Base-by-base conservation (phyloP, 2,113 vertebrate species). In the Lota lota region DNA sequence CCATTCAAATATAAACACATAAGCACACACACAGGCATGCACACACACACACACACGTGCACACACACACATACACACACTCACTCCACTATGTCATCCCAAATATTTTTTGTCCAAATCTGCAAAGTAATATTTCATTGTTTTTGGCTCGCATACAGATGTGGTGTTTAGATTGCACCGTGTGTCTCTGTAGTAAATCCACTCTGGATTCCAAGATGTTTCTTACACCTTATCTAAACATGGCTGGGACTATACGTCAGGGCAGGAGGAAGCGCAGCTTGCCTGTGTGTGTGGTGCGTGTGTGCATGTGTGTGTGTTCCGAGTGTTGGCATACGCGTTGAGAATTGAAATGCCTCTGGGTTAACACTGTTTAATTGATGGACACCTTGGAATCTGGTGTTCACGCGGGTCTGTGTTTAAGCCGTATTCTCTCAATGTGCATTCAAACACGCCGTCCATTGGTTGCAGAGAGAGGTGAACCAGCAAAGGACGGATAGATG, bases 11-110 rank as follows among this genome's bases (percentile, higher is more conserved):
- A 66, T 16, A 68, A 16, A n/a, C 61, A 66, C 36, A 66, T 15
- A 64, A 1, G 16, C 61, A 18, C 22, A 62, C 24, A n/a, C 61
- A 28, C 24, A 33, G 7, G 24, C 40, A 47, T 47, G 40, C 40
- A 47, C 36, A 50, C 36, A 50, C n/a, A 64, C 14, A 47, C 11
- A 47, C 40, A 47, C 7, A 64, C 22, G 54, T 1, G 1, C 61
- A 3, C 10, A 19, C 61, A 36, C 19, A 24, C 59, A 73, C 18
- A 69, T 56, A 61, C 56, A 68, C 40, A 47, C 40, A 47, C 11
- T 47, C 40, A 47, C 40, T 47, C 40, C 40, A n/a, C 61, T 22
- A 7, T 69, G 40, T 72, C 22, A 61, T 50, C 28, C 28, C 17
- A 40, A 15, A 17, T 24, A 53, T 53, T 53, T 65, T 53, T 15